These are phyloP conservation scores for Mallotus villosus DNA, from an alignment of 2,797 vertebrate species.

Conservation along the genomic window DNA sequence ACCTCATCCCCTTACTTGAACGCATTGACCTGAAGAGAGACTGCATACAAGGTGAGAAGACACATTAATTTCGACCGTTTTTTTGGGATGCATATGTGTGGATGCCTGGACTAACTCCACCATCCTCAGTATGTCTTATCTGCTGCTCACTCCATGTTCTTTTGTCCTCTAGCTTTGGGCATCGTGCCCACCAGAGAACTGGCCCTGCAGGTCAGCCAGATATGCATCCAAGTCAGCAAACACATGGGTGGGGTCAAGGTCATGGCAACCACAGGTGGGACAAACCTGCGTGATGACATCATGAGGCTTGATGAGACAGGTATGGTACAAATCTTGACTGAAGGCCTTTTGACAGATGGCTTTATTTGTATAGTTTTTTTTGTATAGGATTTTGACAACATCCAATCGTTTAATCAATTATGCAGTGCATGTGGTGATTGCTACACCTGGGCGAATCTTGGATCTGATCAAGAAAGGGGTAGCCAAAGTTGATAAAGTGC, in stretches of 20 bases:
- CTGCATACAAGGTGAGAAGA: conserved; percentile 92
- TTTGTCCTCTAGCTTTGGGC: conserved; percentile 83
- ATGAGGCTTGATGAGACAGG: conserved; percentile 99
- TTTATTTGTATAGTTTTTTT: background rate
- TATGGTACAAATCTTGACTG: conserved; percentile 41
- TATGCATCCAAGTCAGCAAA: conserved; percentile 99
- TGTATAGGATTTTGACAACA: too few species aligned
- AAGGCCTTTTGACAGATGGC: background rate
- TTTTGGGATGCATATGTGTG: background rate
- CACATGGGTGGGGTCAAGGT: conserved; percentile 99
- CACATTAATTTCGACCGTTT: too few species aligned
- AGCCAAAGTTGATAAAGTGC: conserved; percentile 96
- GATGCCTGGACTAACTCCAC: background rate
- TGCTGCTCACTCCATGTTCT: background rate
- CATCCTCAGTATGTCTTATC: background rate
- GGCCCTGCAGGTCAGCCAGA: conserved; percentile 99
- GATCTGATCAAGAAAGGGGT: conserved; percentile 99
- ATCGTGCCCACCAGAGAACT: conserved; percentile 98
- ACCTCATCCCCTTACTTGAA: conserved; percentile 99
- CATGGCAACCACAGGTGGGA: conserved; percentile 99
- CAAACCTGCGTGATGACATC: conserved; percentile 98
- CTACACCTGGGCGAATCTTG: conserved; percentile 96
- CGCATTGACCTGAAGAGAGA: conserved; percentile 99
- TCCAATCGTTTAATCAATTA: background rate
- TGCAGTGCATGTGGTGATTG: conserved; percentile 95